Evolutionary conservation across 2,113 vertebrate genomes (phyloP).

Genomic region (Pituophis catenifer): DNA sequence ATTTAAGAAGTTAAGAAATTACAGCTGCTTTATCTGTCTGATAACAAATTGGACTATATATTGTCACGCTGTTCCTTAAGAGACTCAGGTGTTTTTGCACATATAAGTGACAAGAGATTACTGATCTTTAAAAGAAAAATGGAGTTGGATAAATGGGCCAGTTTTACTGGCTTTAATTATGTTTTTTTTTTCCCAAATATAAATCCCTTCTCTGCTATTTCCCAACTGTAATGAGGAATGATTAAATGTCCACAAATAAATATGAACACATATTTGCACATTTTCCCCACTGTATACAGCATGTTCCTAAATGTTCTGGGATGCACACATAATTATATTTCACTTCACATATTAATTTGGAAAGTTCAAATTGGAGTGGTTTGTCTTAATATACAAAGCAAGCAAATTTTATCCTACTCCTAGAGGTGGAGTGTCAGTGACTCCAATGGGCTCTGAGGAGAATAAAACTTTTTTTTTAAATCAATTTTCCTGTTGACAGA

Average conservation of each 20-base stretch:
- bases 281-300: neutral
- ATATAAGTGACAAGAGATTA: conserved; percentile 71
- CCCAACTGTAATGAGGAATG: neutral
- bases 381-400: neutral
- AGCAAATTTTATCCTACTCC: neutral
- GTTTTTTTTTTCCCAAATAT: neutral
- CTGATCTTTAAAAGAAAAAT: neutral
- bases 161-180: neutral
- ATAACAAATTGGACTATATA: conserved; percentile 75
- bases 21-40: conserved; percentile 78
- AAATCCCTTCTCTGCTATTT: neutral
- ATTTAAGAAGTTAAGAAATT: conserved; percentile 75
- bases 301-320: neutral
- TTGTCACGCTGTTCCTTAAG: conserved; percentile 72
- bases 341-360: neutral
- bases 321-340: neutral
- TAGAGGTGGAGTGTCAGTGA: neutral
- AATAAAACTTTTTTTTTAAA: neutral
- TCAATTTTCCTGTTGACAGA: neutral
- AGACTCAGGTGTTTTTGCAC: conserved; percentile 75
- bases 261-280: neutral
- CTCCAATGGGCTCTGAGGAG: neutral
- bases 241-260: neutral
- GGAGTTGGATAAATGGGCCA: neutral
- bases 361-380: neutral